Evolutionary conservation across 1,140 invertebrate genomes (phyloP).

Genomic region (Scylla paramamosain): DNA sequence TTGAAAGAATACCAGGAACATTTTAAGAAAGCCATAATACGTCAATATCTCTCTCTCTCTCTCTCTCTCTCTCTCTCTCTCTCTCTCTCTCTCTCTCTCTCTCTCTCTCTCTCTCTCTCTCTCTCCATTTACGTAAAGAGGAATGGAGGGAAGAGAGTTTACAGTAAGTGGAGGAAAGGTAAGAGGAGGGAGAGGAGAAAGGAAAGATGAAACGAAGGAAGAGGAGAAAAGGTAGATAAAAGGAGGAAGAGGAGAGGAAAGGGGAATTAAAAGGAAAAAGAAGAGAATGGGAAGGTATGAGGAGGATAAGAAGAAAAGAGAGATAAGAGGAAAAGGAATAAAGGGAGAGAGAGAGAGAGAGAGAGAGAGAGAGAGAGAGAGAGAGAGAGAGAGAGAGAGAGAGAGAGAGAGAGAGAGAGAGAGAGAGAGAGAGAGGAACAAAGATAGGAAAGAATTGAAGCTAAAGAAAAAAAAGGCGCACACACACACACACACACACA

Average conservation of each 20-base stretch:
- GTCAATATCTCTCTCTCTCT: too few relatives aligned
- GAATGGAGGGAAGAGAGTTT: constrained; percentile 1
- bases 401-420: constrained; percentile 10
- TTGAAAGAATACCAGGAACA: too few relatives aligned
- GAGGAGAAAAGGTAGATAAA: background rate
- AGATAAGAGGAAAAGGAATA: background rate
- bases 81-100: too few relatives aligned
- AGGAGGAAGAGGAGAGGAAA: background rate
- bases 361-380: background rate
- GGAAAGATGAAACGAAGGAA: background rate
- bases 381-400: background rate
- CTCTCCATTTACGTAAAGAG: background rate
- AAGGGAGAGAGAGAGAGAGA: background rate
- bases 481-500: background rate
- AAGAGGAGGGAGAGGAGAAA: background rate
- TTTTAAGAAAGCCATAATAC: too few relatives aligned
- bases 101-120: too few relatives aligned
- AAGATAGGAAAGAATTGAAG: background rate
- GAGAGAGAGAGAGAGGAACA: background rate
- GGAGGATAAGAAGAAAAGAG: background rate
- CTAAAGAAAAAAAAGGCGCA: background rate
- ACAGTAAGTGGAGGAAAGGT: background rate
- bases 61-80: too few relatives aligned
- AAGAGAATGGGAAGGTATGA: background rate
- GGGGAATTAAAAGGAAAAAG: background rate